These are phyloP conservation scores for Cyanoderma ruficeps DNA, from an alignment of 2,113 vertebrate genomes.

Conservation along the genomic window DNA sequence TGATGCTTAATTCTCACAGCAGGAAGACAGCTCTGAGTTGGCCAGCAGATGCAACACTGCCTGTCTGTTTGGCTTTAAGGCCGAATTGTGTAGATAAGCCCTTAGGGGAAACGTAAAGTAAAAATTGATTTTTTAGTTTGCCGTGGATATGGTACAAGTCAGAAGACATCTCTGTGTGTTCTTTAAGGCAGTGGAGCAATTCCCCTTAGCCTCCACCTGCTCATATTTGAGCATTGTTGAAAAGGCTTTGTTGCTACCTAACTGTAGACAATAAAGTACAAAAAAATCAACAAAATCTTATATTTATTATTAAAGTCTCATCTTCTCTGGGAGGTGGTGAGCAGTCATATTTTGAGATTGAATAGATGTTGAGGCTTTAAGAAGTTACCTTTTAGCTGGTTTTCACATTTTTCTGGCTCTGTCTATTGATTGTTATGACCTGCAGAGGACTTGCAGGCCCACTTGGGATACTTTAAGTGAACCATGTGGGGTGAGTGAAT, in stretches of 20 bases:
- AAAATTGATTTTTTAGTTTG: slow-evolving; percentile 46
- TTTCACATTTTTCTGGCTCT: neutral
- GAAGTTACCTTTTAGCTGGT: neutral
- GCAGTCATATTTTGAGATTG: neutral
- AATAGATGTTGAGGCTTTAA: neutral
- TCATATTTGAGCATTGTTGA: neutral
- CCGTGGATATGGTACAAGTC: neutral
- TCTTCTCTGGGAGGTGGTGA: neutral
- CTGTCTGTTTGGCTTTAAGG: slow-evolving; percentile 15
- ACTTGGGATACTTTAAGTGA: neutral
- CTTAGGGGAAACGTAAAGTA: neutral
- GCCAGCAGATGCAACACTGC: neutral
- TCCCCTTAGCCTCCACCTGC: neutral
- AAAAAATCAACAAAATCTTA: neutral
- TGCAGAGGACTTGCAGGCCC: neutral
- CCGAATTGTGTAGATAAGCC: neutral
- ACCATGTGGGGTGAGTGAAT: neutral
- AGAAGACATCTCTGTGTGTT: slow-evolving; percentile 5
- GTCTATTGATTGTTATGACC: neutral
- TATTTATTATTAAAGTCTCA: neutral
- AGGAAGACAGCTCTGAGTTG: neutral
- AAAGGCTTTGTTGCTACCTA: slow-evolving; percentile 22
- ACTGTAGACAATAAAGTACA: slow-evolving; percentile 8
- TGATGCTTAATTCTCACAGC: slow-evolving; percentile 15
- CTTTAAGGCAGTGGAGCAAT: slow-evolving; percentile 16